A percentile compares a stretch with the other conserved stretches of the same genome.
These are phyloP conservation scores for Lochmaea crataegi DNA, from an alignment of 2,888 invertebrate genomes.

Conservation along the genomic window DNA sequence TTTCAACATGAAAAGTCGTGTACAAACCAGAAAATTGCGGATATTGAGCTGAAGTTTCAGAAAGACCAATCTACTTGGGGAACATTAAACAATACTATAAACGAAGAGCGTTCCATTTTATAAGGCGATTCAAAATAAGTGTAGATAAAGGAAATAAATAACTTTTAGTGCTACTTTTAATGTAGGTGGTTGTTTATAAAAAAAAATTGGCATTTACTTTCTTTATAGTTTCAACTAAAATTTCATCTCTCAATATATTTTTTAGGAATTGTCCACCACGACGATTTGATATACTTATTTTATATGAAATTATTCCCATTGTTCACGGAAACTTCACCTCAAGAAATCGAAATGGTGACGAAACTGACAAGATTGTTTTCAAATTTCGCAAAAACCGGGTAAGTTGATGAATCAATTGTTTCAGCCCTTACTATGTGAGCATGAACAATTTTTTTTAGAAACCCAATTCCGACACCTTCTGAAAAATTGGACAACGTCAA, in stretches of 20 bases:
- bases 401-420: conserved; percentile 33
- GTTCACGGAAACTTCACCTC: conserved; percentile 60
- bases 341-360: conserved; percentile 63
- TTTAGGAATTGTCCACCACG: conserved; percentile 65
- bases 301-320: conserved; percentile 58
- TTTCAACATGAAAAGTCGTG: no score
- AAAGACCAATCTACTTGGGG: no score
- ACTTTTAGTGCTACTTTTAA: no score
- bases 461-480: conserved; percentile 63
- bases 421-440: not conserved
- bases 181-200: no score
- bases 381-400: conserved; percentile 66
- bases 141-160: no score
- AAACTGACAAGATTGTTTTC: conserved; percentile 64
- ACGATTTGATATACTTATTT: conserved; percentile 69
- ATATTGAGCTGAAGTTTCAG: no score
- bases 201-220: no score
- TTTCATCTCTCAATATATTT: not conserved
- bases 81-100: no score
- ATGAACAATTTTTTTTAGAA: conserved; percentile 58
- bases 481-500: conserved; percentile 58
- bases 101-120: no score
- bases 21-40: no score
- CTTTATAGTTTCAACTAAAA: no score
- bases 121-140: no score